Evolutionary conservation across 2,113 vertebrate species (phyloP), one percentile per base, ranked within the genome.

Genomic region (Ictalurus punctatus): DNA sequence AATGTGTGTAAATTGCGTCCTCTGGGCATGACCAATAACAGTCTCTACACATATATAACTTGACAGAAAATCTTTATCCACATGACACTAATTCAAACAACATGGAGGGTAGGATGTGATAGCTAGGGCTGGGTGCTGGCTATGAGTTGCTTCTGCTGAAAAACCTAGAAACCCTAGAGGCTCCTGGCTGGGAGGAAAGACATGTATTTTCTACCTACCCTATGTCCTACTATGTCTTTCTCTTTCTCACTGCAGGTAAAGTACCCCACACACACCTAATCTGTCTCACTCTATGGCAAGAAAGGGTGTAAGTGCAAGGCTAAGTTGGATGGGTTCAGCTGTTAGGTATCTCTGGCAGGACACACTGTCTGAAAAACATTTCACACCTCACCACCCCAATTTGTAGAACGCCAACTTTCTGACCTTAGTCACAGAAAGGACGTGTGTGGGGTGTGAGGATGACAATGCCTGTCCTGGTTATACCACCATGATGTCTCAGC

Each of bases 311-410:
- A n/a, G 44, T 48, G n/a, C 40, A 52, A 56, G 17, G 80, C 34
- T 52, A 79, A 16, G 59, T 63, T 56, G 63, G 63, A 25, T 65
- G 56, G 56, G 82, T 37, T 82, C 92, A 91, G 89, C 91, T 92
- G 92, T 84, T 87, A 44, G 86, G 61, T 25, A 52, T 54, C 52
- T 67, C 90, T 90, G 87, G 85, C 1, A 17, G 91, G 89, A 92
- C 78, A 80, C 63, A 63, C 59, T 65, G 90, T 93, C 91, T 52
- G 82, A 81, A 91, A 92, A 92, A 84, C 67, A 87, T 86, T 94
- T 95, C 93, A 93, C 92, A 92, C 93, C 87, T 90, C 88, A 91
- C 90, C 92, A 93, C 92, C 88, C 91, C 81, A 40, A 91, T 90
- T 93, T 94, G 94, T 93, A 93, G 87, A 25, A 52, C 86, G 90